phyloP scores from a whole-genome alignment of 2,797 vertebrate species.

The Pangasius sanitwongsei region DNA sequence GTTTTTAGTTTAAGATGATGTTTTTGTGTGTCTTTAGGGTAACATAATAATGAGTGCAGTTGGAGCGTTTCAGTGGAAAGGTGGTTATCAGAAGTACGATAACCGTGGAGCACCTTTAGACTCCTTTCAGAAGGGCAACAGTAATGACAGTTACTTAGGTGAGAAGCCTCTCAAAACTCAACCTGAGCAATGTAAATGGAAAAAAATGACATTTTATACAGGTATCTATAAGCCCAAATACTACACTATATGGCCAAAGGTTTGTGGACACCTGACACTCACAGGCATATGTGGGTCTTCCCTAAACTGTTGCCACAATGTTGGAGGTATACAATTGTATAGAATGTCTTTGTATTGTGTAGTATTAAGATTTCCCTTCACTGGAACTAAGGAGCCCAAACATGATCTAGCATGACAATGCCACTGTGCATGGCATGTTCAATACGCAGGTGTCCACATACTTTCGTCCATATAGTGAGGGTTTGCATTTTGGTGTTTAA shows the following conservation, averaged over 20 bases:
- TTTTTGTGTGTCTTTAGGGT: conserved; percentile 33
- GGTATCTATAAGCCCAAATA: not conserved
- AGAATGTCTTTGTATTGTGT: not conserved
- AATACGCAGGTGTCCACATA: not conserved
- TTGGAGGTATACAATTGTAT: not conserved
- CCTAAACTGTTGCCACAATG: not conserved
- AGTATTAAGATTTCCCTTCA: not conserved
- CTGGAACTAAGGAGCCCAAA: not conserved
- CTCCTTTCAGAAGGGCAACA: conserved; percentile 24
- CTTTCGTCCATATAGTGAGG: too few species aligned
- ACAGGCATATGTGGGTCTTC: not conserved
- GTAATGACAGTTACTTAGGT: conserved; percentile 74
- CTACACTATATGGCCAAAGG: not conserved
- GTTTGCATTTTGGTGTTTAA: not conserved
- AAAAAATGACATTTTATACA: not conserved
- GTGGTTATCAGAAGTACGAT: conserved; percentile 62
- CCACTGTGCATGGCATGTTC: not conserved
- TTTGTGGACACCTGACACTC: not conserved
- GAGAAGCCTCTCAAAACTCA: not conserved
- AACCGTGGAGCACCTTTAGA: accelerated
- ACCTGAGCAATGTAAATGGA: not conserved
- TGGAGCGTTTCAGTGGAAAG: conserved; percentile 73
- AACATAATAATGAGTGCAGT: conserved; percentile 62
- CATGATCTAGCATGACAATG: not conserved
- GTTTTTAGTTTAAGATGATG: not conserved